These are phyloP conservation scores for Parelbella ahira DNA, from an alignment of 2,888 invertebrate genomes.

Conservation along the genomic window DNA sequence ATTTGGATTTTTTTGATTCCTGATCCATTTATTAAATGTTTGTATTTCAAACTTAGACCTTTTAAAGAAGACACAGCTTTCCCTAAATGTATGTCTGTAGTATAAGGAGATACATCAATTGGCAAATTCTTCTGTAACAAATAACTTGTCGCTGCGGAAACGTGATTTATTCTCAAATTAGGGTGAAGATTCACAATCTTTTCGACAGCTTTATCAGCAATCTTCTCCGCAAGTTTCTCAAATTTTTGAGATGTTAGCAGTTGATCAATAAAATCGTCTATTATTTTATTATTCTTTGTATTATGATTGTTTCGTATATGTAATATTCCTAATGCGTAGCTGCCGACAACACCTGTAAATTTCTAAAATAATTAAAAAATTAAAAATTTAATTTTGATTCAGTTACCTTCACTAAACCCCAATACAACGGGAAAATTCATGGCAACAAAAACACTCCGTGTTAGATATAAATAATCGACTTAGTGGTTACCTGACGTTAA, in stretches of 20 bases:
- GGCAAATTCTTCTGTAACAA: no score
- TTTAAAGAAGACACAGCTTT: not conserved
- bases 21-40: slow-evolving; percentile 30
- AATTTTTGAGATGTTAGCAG: slow-evolving; percentile 41
- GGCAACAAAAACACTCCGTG: no score
- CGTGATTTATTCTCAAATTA: slow-evolving; percentile 3
- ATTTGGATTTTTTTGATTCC: not conserved
- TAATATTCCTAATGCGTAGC: no score
- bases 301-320: not conserved
- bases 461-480: no score
- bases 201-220: slow-evolving; percentile 43
- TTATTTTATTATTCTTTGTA: slow-evolving; percentile 25
- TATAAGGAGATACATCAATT: not conserved
- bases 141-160: no score
- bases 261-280: slow-evolving; percentile 41
- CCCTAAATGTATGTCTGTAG: not conserved
- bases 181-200: slow-evolving; percentile 35
- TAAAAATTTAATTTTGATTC: no score
- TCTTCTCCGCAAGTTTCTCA: slow-evolving; percentile 40
- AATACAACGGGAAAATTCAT: no score
- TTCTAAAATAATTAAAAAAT: no score
- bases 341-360: no score
- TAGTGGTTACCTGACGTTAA: no score
- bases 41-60: slow-evolving; percentile 35
- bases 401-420: no score